Base-by-base conservation (phyloP, 2,797 vertebrate genomes). In the Diglossa cyanea region DNA sequence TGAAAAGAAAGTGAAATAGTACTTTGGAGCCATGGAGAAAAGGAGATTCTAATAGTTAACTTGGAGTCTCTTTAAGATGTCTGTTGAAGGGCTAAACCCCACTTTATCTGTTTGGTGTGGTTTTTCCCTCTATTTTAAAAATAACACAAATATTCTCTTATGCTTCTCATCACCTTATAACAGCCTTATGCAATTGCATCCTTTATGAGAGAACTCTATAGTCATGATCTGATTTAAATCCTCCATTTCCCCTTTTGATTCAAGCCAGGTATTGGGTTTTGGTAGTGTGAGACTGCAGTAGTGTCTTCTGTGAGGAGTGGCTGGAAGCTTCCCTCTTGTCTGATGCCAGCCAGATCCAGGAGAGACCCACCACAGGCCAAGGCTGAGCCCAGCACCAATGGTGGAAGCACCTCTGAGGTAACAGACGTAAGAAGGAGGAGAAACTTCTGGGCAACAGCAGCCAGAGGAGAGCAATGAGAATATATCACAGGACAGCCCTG, bases 351-450 rank as follows among this genome's bases (percentile, higher is more conserved):
- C 30, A 66, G 60, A 25, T 40, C 24, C 13, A 26, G 54, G 33
- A 39, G 37, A 20, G 18, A 28, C 6, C 13, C 60, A 42, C n/a
- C 44, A 37, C 10, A 26, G 57, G 28, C 23, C 37, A 28, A 44
- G n/a, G 42, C 5, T 65, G 28, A 87, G 11, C 16, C 7, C 28
- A 58, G 30, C 24, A 33, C 11, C 17, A 6, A 1, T 5, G 17
- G 11, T 40, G 30, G 53, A 45, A 45, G 7, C 23, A n/a, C 6
- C 37, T 51, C 45, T 39, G 39, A 28, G 45, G 31, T 45, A 45
- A 39, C 11, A 45, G 28, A 51, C 0, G 0, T 17, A 21, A 30
- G 16, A n/a, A 44, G 8, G 16, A 23, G 5, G 11, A 13, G 39
- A 79, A 79, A 8, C 5, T 51, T 44, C 24, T 39, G 60, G 51